Conservation (phyloP, 2,888 invertebrate genomes). For the Meganola albula region DNA sequence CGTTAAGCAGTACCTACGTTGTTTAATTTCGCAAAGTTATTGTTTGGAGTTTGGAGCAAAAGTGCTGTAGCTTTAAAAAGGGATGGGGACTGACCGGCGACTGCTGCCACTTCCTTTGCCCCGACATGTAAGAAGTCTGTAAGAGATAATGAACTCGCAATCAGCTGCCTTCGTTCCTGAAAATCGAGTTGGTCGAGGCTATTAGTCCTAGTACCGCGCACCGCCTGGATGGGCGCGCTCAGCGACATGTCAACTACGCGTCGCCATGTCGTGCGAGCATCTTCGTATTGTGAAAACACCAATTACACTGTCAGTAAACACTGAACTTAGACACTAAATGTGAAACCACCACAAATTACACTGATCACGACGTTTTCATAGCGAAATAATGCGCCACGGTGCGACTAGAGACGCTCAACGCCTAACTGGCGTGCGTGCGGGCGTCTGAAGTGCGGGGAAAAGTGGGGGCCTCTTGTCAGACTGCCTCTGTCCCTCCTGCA, state of each 20-base stretch:
- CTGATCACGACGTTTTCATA: constrained; percentile 43
- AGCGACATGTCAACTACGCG: constrained; percentile 75
- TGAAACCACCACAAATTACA: constrained; percentile 42
- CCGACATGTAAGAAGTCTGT: constrained; percentile 90
- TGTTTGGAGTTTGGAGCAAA: constrained; percentile 57
- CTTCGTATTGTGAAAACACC: constrained; percentile 53
- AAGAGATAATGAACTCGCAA: constrained; percentile 90
- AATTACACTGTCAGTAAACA: constrained; percentile 50
- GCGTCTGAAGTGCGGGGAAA: constrained; percentile 47
- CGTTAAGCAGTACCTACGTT: too few species aligned
- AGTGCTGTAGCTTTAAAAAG: too few species aligned
- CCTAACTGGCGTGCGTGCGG: constrained; percentile 65
- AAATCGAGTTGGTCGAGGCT: constrained; percentile 94
- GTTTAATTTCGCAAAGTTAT: constrained; percentile 62
- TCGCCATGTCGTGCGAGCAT: constrained; percentile 54
- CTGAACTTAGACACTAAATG: constrained; percentile 63
- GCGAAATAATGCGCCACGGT: constrained; percentile 62
- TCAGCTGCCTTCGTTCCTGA: constrained; percentile 92
- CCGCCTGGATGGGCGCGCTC: constrained; percentile 73
- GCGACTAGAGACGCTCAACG: constrained; percentile 71
- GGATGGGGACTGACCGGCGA: constrained; percentile 64
- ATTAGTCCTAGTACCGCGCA: constrained; percentile 82
- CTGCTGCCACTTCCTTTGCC: constrained; percentile 76
- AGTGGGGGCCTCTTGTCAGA: constrained; percentile 66
- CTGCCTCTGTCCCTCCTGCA: constrained; percentile 58